phyloP scores from a whole-genome alignment of 2,797 vertebrate species.

The Lacerta bilineata region DNA sequence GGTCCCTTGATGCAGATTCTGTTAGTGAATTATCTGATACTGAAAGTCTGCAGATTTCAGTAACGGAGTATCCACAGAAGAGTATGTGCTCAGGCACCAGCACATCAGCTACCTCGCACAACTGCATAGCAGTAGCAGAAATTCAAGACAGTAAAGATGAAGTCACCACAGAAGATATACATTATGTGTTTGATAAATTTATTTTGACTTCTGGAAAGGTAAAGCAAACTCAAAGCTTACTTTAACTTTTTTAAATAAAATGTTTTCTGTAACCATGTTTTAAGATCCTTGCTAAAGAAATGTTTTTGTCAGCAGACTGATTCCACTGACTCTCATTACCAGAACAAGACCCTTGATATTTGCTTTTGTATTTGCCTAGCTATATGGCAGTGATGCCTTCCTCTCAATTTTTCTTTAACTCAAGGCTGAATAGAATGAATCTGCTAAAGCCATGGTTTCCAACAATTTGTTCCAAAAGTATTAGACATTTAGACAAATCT shows the following conservation, averaged over 20 bases:
- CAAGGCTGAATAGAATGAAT: background rate
- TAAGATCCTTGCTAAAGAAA: conserved; percentile 2
- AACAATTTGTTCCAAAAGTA: background rate
- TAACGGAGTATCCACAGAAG: conserved; percentile 65
- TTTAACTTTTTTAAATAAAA: background rate
- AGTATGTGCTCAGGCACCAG: conserved; percentile 65
- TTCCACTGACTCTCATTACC: background rate
- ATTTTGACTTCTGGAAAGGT: conserved; percentile 99
- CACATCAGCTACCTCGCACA: conserved; percentile 81
- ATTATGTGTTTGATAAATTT: conserved; percentile 95
- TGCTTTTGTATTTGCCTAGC: background rate
- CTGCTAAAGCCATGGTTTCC: background rate
- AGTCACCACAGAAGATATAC: conserved; percentile 85
- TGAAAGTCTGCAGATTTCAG: conserved; percentile 71
- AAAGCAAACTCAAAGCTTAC: conserved; percentile 45
- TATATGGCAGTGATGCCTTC: background rate
- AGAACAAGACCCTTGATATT: background rate
- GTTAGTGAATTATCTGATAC: conserved; percentile 71
- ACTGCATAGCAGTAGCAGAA: conserved; percentile 78
- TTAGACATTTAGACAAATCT: background rate
- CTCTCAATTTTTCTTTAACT: background rate
- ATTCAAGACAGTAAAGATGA: conserved; percentile 83
- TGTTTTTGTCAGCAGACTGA: background rate
- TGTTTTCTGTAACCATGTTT: background rate
- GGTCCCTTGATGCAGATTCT: conserved; percentile 66